Evolutionary conservation across 2,888 invertebrate genomes (phyloP), one percentile per base, ranked within the genome.

Genomic region (Calameuta idolon): DNA sequence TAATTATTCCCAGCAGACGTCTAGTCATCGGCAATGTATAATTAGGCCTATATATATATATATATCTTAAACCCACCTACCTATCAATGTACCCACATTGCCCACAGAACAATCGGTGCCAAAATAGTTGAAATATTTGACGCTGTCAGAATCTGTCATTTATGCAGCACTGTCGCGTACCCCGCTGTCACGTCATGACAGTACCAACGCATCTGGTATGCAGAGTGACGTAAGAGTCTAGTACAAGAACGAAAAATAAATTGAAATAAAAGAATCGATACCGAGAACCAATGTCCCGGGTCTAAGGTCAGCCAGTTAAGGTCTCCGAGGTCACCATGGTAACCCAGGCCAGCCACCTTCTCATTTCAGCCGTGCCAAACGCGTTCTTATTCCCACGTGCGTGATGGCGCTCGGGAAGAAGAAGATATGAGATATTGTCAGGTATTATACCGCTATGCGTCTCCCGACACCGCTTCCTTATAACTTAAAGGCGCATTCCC

Each of bases 371-470:
- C 55, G 55, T 55, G 55, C 55, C 55, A 55, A 55, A 55, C 23
- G 55, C 55, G 55, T 55, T 55, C 55, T 55, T 55, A 55, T 55
- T 55, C 55, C 55, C 55, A 55, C 55, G 55, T 55, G 55, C 55
- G 55, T 55, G 55, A 55, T 55, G 55, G 55, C 55, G 23, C 55
- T 55, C 55, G 55, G 23, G 31, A 31, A 69, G 33, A 69, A 23
- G 11, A 69, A 34, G 71, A 31, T 31, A 34, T 34, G 71, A 71
- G 71, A 71, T 71, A 71, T 34, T 34, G 71, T 71, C 71, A 34
- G 71, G 31, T 31, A 34, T 71, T 31, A 71, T 71, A 71, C 71
- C 71, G 71, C 71, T 71, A 71, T 71, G 15, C 71, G 71, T 71
- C 15, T 71, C 71, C 71, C 31, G 33, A 71, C 34, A 31, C 55